phyloP scores from a whole-genome alignment of 2,797 vertebrate genomes.

The Molossus alvarezi region DNA sequence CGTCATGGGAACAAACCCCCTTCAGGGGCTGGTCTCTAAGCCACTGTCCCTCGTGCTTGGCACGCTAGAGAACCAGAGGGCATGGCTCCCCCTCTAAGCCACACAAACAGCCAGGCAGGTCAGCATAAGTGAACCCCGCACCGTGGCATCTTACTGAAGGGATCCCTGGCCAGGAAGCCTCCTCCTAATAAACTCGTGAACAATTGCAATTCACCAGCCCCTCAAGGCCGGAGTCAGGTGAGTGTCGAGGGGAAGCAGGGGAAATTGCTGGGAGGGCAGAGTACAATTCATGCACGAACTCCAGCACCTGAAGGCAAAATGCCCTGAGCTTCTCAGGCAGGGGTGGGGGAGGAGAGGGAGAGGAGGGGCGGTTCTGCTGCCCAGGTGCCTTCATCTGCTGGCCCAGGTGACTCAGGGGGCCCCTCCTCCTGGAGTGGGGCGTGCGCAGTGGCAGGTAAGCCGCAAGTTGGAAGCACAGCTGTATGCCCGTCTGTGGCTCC shows the following conservation, averaged over 20 bases:
- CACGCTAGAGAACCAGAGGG: not conserved
- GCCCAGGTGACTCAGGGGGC: rapidly evolving
- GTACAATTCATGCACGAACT: not conserved
- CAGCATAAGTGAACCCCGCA: not conserved
- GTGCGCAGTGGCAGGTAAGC: rapidly evolving
- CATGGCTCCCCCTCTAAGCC: not conserved
- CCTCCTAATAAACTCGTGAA: not conserved
- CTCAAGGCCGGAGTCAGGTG: not conserved
- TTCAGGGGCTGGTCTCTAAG: not conserved
- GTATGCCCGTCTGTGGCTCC: rapidly evolving
- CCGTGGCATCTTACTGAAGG: rapidly evolving
- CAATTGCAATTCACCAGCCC: not conserved
- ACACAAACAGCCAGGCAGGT: not conserved
- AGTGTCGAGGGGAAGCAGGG: no score
- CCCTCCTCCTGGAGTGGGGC: rapidly evolving
- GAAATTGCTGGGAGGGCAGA: not conserved
- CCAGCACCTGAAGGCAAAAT: not conserved
- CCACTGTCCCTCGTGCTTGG: rapidly evolving
- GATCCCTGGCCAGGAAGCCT: not conserved
- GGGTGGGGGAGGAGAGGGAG: not conserved
- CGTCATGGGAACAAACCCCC: not conserved
- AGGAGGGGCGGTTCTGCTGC: not conserved
- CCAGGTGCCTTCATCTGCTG: not conserved
- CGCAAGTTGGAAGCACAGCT: rapidly evolving
- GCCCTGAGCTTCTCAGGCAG: slow-evolving; percentile 4